Conservation (phyloP, 2,888 invertebrate species). For the Siphlonurus alternatus region DNA sequence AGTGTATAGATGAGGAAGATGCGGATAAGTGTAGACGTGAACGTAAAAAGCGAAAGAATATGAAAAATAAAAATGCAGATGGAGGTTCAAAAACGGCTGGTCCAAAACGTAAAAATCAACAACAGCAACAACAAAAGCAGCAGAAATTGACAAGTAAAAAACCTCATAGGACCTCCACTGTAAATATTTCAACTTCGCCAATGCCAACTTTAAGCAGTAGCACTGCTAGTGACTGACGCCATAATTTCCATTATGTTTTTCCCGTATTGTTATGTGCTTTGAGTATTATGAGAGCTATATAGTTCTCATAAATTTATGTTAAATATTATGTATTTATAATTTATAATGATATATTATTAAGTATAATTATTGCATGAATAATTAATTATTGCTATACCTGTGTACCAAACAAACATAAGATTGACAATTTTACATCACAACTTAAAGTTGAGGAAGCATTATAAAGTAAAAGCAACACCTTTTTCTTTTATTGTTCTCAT, state of each 20-base stretch:
- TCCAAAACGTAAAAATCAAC: conserved; percentile 4
- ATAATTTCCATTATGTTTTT: background rate
- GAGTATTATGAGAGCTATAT: background rate
- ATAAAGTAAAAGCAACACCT: too few species aligned
- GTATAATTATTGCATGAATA: too few species aligned
- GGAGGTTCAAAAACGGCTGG: background rate
- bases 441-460: too few species aligned
- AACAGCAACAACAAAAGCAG: background rate
- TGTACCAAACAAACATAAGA: too few species aligned
- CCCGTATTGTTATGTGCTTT: background rate
- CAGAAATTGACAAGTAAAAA: background rate
- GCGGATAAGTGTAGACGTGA: conserved; percentile 25
- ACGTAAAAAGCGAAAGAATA: conserved; percentile 11
- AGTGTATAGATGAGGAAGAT: conserved; percentile 24
- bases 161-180: background rate
- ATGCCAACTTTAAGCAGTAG: background rate
- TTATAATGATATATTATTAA: background rate
- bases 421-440: too few species aligned
- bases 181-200: background rate
- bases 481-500: too few species aligned
- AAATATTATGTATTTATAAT: background rate
- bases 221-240: background rate
- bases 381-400: too few species aligned
- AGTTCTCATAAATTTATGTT: background rate
- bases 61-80: conserved; percentile 9